Evolutionary conservation across 1,140 invertebrate genomes (phyloP).

Genomic region (Drosophila carrolli): DNA sequence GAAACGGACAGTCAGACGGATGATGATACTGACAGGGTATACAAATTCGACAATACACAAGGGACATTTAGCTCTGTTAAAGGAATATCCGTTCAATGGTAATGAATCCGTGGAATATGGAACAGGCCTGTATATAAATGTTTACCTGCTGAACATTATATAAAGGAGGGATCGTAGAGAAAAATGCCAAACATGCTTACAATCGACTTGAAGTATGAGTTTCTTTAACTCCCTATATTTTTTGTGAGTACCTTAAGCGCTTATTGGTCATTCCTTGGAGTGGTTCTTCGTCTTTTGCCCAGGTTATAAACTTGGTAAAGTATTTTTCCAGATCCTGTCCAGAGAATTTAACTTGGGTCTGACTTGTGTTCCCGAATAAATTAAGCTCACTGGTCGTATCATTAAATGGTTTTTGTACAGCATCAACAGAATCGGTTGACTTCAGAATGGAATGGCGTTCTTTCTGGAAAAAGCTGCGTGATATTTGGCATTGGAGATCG

Average conservation of each 20-base stretch:
- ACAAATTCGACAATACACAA: no score
- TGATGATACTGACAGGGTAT: no score
- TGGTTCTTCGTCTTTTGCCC: conserved; percentile 81
- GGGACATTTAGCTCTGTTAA: no score
- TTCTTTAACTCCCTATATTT: not conserved
- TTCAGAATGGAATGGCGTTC: conserved; percentile 70
- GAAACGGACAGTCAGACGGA: no score
- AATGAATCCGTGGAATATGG: no score
- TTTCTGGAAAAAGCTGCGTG: conserved; percentile 81
- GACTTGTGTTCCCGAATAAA: conserved; percentile 71
- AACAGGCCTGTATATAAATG: no score
- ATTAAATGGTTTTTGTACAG: conserved; percentile 27
- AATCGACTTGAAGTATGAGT: no score
- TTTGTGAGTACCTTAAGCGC: conserved; percentile 70
- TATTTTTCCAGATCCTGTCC: conserved; percentile 82
- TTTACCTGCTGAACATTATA: no score
- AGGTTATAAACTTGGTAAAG: conserved; percentile 84
- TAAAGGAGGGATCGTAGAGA: no score
- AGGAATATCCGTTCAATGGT: no score
- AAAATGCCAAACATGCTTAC: no score
- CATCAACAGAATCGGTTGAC: conserved; percentile 35
- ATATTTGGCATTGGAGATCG: conserved; percentile 88
- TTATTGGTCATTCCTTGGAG: conserved; percentile 57
- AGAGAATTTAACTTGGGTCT: conserved; percentile 73
- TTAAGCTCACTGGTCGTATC: conserved; percentile 57